phyloP scores from a whole-genome alignment of 92 coral and sea anemone species.

The Phymanthus crucifer region DNA sequence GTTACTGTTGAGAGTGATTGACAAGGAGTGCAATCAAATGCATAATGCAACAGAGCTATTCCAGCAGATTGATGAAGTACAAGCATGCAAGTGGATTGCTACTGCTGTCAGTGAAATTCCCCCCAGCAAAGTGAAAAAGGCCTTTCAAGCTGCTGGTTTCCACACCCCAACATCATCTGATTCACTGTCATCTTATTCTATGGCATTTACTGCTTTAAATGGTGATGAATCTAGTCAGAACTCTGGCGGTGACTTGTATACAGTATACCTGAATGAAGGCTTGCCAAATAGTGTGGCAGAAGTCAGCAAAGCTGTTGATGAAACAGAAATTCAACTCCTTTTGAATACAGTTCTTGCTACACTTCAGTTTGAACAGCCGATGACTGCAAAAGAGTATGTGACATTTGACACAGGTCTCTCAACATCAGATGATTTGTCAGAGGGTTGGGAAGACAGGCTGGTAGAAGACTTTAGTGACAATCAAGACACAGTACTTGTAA shows the following conservation, averaged over 20 bases:
- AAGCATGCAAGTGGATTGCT: slow-evolving; percentile 42
- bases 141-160: slow-evolving; percentile 42
- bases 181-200: slow-evolving; percentile 42
- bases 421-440: slow-evolving; percentile 33
- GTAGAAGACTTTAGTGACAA: slow-evolving; percentile 39
- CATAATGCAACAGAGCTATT: slow-evolving; percentile 12
- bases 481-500: not conserved
- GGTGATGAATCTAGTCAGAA: slow-evolving; percentile 26
- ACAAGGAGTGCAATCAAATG: not conserved
- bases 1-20: slow-evolving; percentile 6
- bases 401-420: slow-evolving; percentile 23
- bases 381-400: slow-evolving; percentile 37
- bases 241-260: slow-evolving; percentile 24
- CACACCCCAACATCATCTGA: slow-evolving; percentile 8
- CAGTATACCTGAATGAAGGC: slow-evolving; percentile 26
- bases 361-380: slow-evolving; percentile 21
- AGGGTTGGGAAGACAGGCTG: slow-evolving; percentile 42
- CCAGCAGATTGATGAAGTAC: slow-evolving; percentile 29
- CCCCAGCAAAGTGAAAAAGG: slow-evolving; percentile 13
- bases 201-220: slow-evolving; percentile 42
- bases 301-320: slow-evolving; percentile 25
- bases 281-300: slow-evolving; percentile 19
- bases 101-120: slow-evolving; percentile 32
- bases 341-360: slow-evolving; percentile 14
- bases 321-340: slow-evolving; percentile 26